These are phyloP conservation scores for Apodemus speciosus DNA, from an alignment of 2,113 vertebrate genomes.

Conservation along the genomic window DNA sequence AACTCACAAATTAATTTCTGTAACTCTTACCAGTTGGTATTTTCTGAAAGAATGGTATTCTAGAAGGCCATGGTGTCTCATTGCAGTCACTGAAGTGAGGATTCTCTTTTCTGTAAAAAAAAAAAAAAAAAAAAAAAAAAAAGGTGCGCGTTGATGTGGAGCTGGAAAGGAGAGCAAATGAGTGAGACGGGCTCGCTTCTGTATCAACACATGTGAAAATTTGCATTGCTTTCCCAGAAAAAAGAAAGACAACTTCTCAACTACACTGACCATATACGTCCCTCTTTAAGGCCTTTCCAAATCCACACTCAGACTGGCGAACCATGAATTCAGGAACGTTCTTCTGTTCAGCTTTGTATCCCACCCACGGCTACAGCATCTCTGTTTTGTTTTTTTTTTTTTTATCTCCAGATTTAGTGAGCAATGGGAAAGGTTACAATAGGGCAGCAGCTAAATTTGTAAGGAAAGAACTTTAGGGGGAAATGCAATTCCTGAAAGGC, in stretches of 20 bases:
- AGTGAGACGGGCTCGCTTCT: constrained; percentile 37
- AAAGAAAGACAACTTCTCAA: constrained; percentile 49
- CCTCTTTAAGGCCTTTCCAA: constrained; percentile 53
- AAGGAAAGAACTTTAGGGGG: constrained; percentile 64
- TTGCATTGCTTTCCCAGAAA: constrained; percentile 52
- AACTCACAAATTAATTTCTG: constrained; percentile 52
- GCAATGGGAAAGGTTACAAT: constrained; percentile 78
- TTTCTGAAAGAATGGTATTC: constrained; percentile 56
- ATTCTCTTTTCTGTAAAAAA: constrained; percentile 38
- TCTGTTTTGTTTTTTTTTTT: constrained; percentile 76
- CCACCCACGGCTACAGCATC: constrained; percentile 69
- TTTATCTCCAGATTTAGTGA: constrained; percentile 75
- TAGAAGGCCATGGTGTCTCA: background rate
- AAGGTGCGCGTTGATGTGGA: constrained; percentile 16
- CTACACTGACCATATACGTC: constrained; percentile 14
- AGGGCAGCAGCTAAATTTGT: constrained; percentile 78
- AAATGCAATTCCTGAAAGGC: constrained; percentile 64
- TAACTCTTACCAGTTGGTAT: constrained; percentile 1
- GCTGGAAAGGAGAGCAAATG: constrained; percentile 38
- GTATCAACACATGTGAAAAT: constrained; percentile 8
- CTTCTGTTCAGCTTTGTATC: constrained; percentile 68
- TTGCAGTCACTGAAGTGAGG: constrained; percentile 13
- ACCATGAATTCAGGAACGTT: constrained; percentile 60
- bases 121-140: background rate
- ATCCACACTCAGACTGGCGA: constrained; percentile 59